These are phyloP conservation scores for Argyrosomus regius DNA, from an alignment of 2,797 vertebrate genomes.

Conservation along the genomic window DNA sequence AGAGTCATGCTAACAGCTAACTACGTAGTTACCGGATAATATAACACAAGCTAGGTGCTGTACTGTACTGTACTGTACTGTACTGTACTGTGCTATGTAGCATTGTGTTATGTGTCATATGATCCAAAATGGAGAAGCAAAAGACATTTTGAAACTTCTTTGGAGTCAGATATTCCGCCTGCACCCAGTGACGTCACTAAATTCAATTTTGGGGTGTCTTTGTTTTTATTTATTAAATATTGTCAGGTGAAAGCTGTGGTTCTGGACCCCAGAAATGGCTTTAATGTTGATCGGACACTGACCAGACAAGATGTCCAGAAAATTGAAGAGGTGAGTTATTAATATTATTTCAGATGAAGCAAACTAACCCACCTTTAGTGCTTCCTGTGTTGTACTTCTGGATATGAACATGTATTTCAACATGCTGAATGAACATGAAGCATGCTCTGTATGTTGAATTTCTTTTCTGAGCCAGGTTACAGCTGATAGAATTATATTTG, in stretches of 20 bases:
- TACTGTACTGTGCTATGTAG: too few species aligned
- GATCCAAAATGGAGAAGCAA: too few species aligned
- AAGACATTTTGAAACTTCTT: too few species aligned
- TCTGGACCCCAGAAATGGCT: slow-evolving; percentile 90
- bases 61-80: too few species aligned
- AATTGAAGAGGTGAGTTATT: slow-evolving; percentile 87
- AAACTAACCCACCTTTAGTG: background rate
- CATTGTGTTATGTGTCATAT: too few species aligned
- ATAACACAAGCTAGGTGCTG: background rate
- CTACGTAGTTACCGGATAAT: background rate
- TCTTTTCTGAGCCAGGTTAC: background rate
- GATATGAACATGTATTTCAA: background rate
- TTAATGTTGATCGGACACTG: slow-evolving; percentile 85
- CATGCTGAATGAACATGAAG: too few species aligned
- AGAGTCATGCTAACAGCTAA: background rate
- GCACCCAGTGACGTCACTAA: too few species aligned
- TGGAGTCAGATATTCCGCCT: too few species aligned
- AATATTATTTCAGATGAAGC: too few species aligned
- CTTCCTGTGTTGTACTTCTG: background rate
- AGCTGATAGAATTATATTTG: too few species aligned
- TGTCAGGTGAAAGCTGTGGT: slow-evolving; percentile 92
- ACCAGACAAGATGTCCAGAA: slow-evolving; percentile 87
- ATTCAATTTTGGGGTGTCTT: too few species aligned
- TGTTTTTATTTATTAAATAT: background rate
- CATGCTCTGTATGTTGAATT: too few species aligned